Conservation (phyloP, 2,797 vertebrate species). For the Rhinatrema bivittatum region DNA sequence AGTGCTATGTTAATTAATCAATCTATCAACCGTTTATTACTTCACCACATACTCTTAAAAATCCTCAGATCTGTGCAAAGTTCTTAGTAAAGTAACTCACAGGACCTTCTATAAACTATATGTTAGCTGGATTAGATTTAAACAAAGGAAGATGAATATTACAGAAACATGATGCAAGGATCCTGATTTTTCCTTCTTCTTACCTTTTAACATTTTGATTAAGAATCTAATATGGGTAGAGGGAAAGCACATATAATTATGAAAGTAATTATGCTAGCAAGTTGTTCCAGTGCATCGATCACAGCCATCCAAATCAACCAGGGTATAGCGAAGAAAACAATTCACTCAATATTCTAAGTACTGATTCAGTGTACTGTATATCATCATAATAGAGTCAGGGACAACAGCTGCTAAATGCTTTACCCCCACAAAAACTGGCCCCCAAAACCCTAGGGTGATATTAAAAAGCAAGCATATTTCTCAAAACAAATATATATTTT, state of each 20-base stretch:
- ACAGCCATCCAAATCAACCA: too few relatives aligned
- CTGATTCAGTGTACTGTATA: too few relatives aligned
- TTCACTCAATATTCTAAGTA: too few relatives aligned
- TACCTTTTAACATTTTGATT: background rate
- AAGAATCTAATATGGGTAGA: conserved; percentile 16
- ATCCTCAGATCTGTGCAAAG: conserved; percentile 13
- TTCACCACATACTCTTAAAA: conserved; percentile 26
- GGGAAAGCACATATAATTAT: conserved; percentile 20
- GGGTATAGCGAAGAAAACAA: too few relatives aligned
- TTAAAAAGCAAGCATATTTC: too few relatives aligned
- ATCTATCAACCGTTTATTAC: conserved; percentile 19
- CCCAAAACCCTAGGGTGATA: too few relatives aligned
- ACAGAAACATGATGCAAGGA: background rate
- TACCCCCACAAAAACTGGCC: too few relatives aligned
- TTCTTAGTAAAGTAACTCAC: conserved; percentile 8
- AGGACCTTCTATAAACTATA: conserved; percentile 30
- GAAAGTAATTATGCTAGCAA: conserved; percentile 7
- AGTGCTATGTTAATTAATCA: too few relatives aligned
- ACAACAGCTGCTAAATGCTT: too few relatives aligned
- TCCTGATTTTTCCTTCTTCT: background rate
- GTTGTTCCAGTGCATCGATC: too few relatives aligned
- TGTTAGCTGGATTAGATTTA: conserved; percentile 14
- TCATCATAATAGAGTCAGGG: too few relatives aligned
- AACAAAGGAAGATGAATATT: background rate
- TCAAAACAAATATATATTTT: too few relatives aligned